Percentiles rank a stretch among this genome's conserved stretches.
These are phyloP conservation scores for Callipepla californica DNA, from an alignment of 2,113 vertebrate species.

Conservation along the genomic window DNA sequence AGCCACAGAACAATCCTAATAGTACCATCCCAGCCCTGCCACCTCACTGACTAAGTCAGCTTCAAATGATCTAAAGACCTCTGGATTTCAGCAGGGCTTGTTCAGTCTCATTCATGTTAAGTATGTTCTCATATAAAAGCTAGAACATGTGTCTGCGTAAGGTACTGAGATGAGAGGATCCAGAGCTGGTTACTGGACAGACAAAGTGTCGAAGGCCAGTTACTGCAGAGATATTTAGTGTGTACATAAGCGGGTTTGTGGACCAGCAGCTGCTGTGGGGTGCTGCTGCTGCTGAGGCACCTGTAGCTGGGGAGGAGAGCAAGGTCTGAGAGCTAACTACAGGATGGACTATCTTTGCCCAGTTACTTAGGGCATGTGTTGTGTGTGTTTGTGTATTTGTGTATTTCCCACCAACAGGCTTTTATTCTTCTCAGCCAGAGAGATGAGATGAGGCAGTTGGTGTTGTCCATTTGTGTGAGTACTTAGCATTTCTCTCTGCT, in stretches of 20 bases:
- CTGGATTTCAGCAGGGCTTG: not conserved
- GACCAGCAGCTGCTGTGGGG: not conserved
- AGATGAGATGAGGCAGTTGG: not conserved
- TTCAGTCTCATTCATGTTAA: not conserved
- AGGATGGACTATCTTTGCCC: not conserved
- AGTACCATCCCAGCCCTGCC: not conserved
- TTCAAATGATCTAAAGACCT: not conserved
- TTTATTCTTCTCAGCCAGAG: not conserved
- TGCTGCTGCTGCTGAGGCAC: not conserved
- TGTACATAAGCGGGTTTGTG: accelerated
- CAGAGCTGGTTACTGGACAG: not conserved
- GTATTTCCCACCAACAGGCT: not conserved
- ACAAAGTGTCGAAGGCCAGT: not conserved
- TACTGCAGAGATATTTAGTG: not conserved
- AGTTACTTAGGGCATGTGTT: not conserved
- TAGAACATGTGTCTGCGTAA: not conserved
- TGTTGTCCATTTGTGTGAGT: not conserved
- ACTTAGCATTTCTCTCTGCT: not conserved
- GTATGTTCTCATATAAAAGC: not conserved
- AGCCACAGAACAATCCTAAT: not conserved
- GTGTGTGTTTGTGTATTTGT: not conserved
- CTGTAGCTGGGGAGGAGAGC: not conserved
- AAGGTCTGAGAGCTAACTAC: not conserved
- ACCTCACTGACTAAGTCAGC: not conserved
- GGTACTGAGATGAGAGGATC: not conserved